These are phyloP conservation scores for Macheiramphus alcinus DNA, from an alignment of 2,113 vertebrate species.

Conservation along the genomic window DNA sequence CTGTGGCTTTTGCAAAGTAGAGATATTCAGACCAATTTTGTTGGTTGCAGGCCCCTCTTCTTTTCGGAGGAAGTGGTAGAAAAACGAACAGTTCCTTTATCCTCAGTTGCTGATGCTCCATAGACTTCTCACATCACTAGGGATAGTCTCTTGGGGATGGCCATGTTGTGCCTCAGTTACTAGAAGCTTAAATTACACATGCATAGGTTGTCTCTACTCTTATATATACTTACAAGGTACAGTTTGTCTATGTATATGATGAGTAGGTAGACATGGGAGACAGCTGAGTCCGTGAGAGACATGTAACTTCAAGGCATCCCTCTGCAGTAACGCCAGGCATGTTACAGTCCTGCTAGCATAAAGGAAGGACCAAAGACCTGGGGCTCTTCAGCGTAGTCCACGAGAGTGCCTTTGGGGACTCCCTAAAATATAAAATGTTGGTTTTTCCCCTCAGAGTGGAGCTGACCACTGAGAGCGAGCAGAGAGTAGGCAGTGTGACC, in stretches of 20 bases:
- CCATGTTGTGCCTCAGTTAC: background rate
- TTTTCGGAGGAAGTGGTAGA: background rate
- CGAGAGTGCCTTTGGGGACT: background rate
- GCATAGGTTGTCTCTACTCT: background rate
- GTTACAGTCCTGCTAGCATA: background rate
- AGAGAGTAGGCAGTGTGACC: accelerated
- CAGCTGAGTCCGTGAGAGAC: accelerated
- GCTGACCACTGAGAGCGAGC: background rate
- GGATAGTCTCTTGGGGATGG: background rate
- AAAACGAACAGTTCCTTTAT: background rate
- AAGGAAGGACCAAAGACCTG: background rate
- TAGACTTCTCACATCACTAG: background rate
- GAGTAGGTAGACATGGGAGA: background rate
- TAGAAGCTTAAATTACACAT: background rate
- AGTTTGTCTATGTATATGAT: accelerated
- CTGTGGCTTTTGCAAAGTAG: background rate
- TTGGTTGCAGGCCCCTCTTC: background rate
- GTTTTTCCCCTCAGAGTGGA: accelerated
- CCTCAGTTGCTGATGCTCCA: accelerated
- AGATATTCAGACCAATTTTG: background rate
- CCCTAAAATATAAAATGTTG: background rate
- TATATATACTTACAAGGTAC: background rate
- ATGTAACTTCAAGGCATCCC: background rate
- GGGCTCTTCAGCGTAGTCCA: accelerated
- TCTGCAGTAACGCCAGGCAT: background rate